Percentiles rank a stretch among this genome's conserved stretches.
Conservation (phyloP, 2,113 vertebrate genomes). For the Erpornis zantholeuca region DNA sequence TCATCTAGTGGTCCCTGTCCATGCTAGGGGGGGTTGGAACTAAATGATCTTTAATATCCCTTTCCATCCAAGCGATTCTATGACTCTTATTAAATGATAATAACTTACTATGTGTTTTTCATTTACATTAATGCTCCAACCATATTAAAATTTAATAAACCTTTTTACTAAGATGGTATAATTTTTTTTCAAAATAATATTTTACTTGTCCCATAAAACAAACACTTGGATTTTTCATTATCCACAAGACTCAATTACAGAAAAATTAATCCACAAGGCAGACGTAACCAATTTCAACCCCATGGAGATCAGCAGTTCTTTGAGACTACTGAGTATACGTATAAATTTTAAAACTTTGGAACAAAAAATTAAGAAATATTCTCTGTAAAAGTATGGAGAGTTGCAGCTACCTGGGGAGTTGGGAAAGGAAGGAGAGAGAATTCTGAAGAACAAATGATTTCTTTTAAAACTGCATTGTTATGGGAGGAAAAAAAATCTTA, state of each 20-base stretch:
- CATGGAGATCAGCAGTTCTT: neutral
- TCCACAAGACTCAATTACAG: neutral
- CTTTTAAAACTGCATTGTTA: neutral
- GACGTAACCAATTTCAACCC: neutral
- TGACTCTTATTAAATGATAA: neutral
- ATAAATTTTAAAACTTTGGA: neutral
- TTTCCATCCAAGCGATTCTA: neutral
- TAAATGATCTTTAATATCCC: neutral
- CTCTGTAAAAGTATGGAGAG: neutral
- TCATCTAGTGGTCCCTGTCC: neutral
- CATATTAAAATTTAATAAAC: neutral
- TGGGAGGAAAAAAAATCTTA: neutral
- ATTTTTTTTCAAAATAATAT: neutral
- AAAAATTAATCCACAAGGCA: neutral
- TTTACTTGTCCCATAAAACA: neutral
- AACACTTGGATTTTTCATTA: neutral
- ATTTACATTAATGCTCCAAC: neutral
- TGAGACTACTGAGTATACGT: neutral
- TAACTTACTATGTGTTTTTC: neutral
- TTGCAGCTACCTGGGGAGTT: neutral
- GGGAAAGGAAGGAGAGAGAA: neutral
- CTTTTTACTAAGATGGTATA: fast-evolving
- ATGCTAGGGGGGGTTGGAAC: neutral
- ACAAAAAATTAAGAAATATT: neutral
- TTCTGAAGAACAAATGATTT: neutral